Conservation (phyloP, 1,140 invertebrate genomes). For the Orius laevigatus region DNA sequence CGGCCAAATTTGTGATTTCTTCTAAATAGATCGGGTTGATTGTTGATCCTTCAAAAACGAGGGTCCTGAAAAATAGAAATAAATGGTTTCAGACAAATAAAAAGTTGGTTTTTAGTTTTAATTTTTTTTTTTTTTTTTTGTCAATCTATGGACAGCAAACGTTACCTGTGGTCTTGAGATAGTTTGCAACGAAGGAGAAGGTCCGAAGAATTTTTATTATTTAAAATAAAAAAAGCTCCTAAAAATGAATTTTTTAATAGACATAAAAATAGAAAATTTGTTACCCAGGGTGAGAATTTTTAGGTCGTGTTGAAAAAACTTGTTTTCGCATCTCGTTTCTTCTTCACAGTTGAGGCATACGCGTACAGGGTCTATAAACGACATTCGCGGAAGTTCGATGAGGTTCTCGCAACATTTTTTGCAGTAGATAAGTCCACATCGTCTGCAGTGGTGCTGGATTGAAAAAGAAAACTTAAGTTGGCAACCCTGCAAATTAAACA, state of each 20-base stretch:
- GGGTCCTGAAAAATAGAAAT: constrained; percentile 8
- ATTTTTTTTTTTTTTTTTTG: too few relatives aligned
- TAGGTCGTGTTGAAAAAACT: constrained; percentile 31
- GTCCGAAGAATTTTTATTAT: background rate
- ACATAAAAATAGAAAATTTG: constrained; percentile 5
- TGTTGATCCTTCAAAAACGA: constrained; percentile 15
- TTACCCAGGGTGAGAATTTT: background rate
- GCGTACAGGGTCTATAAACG: constrained; percentile 37
- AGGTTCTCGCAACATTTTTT: constrained; percentile 29
- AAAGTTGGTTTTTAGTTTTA: background rate
- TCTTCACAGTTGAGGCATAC: constrained; percentile 29
- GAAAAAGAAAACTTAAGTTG: constrained; percentile 1
- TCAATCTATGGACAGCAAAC: too few relatives aligned
- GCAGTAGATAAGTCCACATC: constrained; percentile 37
- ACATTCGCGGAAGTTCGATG: constrained; percentile 32
- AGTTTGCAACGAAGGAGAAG: constrained; percentile 17
- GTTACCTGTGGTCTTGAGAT: constrained; percentile 18
- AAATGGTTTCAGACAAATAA: background rate
- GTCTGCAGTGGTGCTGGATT: constrained; percentile 37
- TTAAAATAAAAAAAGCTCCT: constrained; percentile 16
- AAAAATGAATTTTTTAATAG: background rate
- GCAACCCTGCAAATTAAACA: background rate
- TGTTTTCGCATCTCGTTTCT: constrained; percentile 31
- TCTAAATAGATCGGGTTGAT: constrained; percentile 13
- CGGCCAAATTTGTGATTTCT: constrained; percentile 3